Evolutionary conservation across 1,140 invertebrate species (phyloP), one percentile per base, ranked within the genome.

Genomic region (Archivesica marissinica): DNA sequence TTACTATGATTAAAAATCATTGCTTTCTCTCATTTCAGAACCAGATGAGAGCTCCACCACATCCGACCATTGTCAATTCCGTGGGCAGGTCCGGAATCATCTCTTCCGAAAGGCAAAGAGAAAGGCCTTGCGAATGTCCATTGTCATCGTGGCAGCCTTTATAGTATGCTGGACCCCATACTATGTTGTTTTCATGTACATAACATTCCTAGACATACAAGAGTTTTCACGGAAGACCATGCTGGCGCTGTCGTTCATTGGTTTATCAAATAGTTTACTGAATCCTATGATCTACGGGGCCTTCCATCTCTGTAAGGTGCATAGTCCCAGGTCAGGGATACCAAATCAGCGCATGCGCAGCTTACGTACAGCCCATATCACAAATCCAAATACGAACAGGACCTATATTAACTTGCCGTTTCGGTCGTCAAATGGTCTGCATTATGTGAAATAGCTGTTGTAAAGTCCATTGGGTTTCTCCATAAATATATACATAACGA

Each of bases 261-360:
- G 97, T 0, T 97, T 97, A 96, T 97, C 96, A 61, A 98, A 97
- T 94, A 97, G 97, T 91, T 94, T 98, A 87, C 95, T 97, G 56
- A 98, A 98, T 94, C 97, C 97, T 1, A 93, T 97, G 20, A 98
- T 98, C 88, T 98, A 98, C 86, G 97, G 97, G 61, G 97, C 97
- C 13, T 98, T 98, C 93, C 97, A 97, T 75, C 88, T 93, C 68
- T 93, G 92, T 90, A 92, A 92, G 91, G 90, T 91, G 89, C 89
- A 91, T 88, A 91, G 70, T 75, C 86, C 89, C 79, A 93, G 91
- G 92, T 93, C 91, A 92, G 92, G 92, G 28, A 77, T 52, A 72
- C 68, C 68, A 72, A 47, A 72, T 72, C 25, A 23, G 23, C 68
- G 68, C 76, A 39, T 59, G 76, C 76, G 56, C 23, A 38, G 52